Evolutionary conservation across 1,140 invertebrate genomes (phyloP), one percentile per base, ranked within the genome.

Genomic region (Sminthurinus signatus): DNA sequence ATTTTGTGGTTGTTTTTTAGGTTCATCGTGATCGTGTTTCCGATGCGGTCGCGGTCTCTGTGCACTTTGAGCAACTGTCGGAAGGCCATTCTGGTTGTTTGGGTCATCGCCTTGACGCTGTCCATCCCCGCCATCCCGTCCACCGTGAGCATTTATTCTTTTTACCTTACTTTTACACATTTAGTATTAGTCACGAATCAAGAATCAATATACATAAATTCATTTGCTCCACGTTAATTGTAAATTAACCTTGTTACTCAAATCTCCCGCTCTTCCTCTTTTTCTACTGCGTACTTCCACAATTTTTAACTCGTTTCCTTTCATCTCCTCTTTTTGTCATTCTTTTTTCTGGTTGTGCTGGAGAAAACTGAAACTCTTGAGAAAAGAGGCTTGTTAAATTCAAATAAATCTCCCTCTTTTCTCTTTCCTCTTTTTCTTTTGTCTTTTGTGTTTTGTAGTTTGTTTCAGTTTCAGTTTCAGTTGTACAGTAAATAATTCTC

Each of bases 1-100:
- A n/a, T n/a, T n/a, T n/a, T n/a, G n/a, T n/a, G n/a, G n/a, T n/a
- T n/a, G n/a, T n/a, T 43, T 70, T 70, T 19, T 67, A 80, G 79
- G 68, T 80, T 78, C 61, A 73, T 80, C n/a, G 79, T 80, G n/a
- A 80, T 80, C 21, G 77, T 80, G 31, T 78, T 76, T 68, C 79
- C 79, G 0, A 80, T 80, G 75, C 62, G 73, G 29, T 79, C 79
- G 15, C 73, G 79, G n/a, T 75, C 76, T 1, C 65, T 78, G 32
- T 80, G 79, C 63, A 80, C 78, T 0, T 72, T 78, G 60, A 78
- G 74, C 57, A 80, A 78, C 67, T 79, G 78, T 70, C 65, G 77
- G 8, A 70, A 73, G 62, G 75, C 76, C 1, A 73, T 80, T 27
- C n/a, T 75, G 17, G 51, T 75, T 15, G 77, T 80, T 28, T 80